A percentile compares a stretch with the other conserved stretches of the same genome.
phyloP scores from a whole-genome alignment of 2,797 vertebrate genomes.

The Ciconia nigra region DNA sequence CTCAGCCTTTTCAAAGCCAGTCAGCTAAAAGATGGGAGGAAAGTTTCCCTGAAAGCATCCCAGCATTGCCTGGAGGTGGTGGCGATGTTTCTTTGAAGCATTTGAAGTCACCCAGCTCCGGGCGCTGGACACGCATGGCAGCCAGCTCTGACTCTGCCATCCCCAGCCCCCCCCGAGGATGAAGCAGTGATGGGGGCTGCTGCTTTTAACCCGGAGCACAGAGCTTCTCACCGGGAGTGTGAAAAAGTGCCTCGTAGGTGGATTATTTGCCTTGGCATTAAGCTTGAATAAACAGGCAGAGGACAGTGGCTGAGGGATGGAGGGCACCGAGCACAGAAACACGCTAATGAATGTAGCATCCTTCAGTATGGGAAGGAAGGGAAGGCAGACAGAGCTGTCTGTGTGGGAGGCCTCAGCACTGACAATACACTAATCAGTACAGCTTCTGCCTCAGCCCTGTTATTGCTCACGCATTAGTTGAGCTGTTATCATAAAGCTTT shows the following conservation, averaged over 20 bases:
- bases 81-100: neutral
- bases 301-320: conserved; percentile 15
- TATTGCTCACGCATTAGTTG: conserved; percentile 59
- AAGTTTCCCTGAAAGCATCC: neutral
- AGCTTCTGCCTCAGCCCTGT: conserved; percentile 39
- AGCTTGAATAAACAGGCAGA: conserved; percentile 54
- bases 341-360: conserved; percentile 48
- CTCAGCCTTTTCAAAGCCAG: neutral
- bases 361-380: conserved; percentile 44
- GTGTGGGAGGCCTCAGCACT: conserved; percentile 67
- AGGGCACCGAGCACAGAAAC: conserved; percentile 30
- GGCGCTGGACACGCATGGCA: rapidly evolving
- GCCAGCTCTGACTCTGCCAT: neutral
- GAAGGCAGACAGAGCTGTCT: conserved; percentile 47
- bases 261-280: conserved; percentile 48
- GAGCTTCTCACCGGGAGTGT: neutral
- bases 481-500: conserved; percentile 60
- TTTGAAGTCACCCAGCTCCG: neutral
- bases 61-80: neutral
- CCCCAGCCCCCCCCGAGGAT: neutral
- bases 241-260: conserved; percentile 3
- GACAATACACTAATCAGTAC: conserved; percentile 66
- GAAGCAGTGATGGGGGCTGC: neutral
- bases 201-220: neutral
- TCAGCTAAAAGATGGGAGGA: neutral